phyloP scores from a whole-genome alignment of 2,113 vertebrate species.

The Nibea albiflora region DNA sequence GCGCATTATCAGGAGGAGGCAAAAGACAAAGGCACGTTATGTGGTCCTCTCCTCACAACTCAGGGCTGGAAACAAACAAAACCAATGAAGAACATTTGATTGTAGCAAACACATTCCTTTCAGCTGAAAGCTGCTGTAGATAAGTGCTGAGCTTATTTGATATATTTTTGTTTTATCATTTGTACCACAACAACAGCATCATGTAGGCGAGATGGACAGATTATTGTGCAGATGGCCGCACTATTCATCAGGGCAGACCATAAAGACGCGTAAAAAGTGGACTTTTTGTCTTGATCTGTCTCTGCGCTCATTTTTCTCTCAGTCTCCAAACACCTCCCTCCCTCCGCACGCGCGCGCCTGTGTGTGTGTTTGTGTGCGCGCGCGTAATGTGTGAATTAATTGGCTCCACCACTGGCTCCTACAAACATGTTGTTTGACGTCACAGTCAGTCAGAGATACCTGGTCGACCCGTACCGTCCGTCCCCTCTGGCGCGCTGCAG shows the following conservation, averaged over 20 bases:
- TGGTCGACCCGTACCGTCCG: constrained; percentile 34
- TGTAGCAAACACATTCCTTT: too few species aligned
- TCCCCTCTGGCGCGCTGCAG: constrained; percentile 44
- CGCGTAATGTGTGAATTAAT: constrained; percentile 5
- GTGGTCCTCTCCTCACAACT: background rate
- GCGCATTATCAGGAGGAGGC: constrained; percentile 23
- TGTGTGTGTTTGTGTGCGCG: too few species aligned
- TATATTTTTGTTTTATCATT: background rate
- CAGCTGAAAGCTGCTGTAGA: too few species aligned
- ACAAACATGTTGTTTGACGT: constrained; percentile 68
- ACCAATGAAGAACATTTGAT: too few species aligned
- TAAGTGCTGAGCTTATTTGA: background rate
- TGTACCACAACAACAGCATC: too few species aligned
- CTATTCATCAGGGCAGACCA: background rate
- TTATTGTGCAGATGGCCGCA: too few species aligned
- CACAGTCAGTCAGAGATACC: constrained; percentile 54
- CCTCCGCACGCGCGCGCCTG: background rate
- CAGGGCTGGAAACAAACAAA: too few species aligned
- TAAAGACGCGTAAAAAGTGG: background rate
- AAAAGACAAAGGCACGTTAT: constrained; percentile 12
- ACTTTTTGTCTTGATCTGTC: constrained; percentile 6
- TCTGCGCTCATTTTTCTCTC: background rate
- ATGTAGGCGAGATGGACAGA: too few species aligned
- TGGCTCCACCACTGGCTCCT: constrained; percentile 62
- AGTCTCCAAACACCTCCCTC: constrained; percentile 50